Conservation (phyloP, 1,140 invertebrate genomes). For the Cheumatopsyche charites region DNA sequence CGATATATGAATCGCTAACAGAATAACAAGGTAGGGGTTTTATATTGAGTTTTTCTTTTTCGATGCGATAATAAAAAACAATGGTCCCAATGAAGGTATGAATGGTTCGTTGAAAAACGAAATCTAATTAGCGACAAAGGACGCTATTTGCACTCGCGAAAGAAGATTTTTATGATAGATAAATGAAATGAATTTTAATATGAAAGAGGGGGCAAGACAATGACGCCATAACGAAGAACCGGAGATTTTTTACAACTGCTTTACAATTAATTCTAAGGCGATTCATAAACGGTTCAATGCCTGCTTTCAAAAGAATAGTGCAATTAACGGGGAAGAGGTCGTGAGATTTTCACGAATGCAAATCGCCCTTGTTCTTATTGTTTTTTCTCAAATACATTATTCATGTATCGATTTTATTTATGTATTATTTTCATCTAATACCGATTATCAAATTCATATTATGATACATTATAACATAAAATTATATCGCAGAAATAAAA, state of each 20-base stretch:
- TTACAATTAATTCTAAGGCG: neutral
- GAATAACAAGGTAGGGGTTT: too few relatives aligned
- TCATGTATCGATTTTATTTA: too few relatives aligned
- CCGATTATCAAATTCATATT: too few relatives aligned
- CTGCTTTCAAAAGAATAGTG: neutral
- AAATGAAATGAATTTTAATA: constrained; percentile 32
- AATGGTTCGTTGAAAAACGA: constrained; percentile 26
- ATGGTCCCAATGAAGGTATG: neutral
- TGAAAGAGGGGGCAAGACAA: constrained; percentile 20
- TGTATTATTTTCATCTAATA: too few relatives aligned
- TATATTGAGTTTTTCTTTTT: too few relatives aligned
- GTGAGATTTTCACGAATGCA: too few relatives aligned
- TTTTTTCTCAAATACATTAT: neutral
- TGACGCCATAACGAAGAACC: constrained; percentile 4
- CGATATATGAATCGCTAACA: too few relatives aligned
- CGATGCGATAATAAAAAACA: too few relatives aligned
- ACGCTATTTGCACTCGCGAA: constrained; percentile 33
- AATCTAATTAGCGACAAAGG: constrained; percentile 36
- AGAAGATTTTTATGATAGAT: constrained; percentile 35
- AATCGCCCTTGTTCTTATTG: too few relatives aligned
- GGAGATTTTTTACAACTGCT: constrained; percentile 3
- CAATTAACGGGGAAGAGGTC: constrained; percentile 8
- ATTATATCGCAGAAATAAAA: too few relatives aligned
- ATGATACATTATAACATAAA: too few relatives aligned
- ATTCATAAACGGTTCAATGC: neutral